Base-by-base conservation (phyloP, 1,140 invertebrate genomes). In the Idris sp. region DNA sequence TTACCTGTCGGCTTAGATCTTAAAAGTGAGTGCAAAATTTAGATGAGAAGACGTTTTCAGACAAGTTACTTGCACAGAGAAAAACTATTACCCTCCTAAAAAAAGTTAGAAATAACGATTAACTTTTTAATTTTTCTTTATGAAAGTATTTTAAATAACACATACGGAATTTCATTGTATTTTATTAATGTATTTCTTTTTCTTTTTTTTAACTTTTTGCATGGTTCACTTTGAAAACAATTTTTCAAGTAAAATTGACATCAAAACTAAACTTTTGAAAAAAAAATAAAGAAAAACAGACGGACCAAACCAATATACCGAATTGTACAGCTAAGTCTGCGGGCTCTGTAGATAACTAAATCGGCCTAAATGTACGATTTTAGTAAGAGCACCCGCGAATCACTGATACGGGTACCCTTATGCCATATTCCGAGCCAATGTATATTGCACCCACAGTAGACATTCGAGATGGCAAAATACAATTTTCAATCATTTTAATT, bases 361-460 rank as follows among this genome's bases (percentile, higher is more conserved):
- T 82, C 76, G 65, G 73, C 62, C 77, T 68, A 75, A 83, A 84
- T 81, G 56, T 78, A 81, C 79, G 80, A 81, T 84, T 82, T 72
- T 75, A 79, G 76, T 65, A 74, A 68, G 61, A 58, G 51, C 59
- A 65, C 77, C 68, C 75, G 65, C 36, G 67, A 73, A 58, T 62
- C 64, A 72, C 56, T 56, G 74, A 85, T 85, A 83, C 83, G 84
- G 84, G 84, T 79, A 80, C 84, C 84, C 71, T 73, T 74, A 84
- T 84, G 65, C 79, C 80, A 79, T 77, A 77, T 78, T 77, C 78
- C 74, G 65, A 80, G 82, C 76, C 80, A 79, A 81, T 67, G 80
- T 80, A 71, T 76, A 68, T 67, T 48, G 44, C 51, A 54, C 61
- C 51, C 77, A 74, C 67, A 79, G 72, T 68, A 74, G 61, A 71